These are phyloP conservation scores for Marasmarcha lunaedactyla DNA, from an alignment of 2,888 invertebrate genomes.

Conservation along the genomic window DNA sequence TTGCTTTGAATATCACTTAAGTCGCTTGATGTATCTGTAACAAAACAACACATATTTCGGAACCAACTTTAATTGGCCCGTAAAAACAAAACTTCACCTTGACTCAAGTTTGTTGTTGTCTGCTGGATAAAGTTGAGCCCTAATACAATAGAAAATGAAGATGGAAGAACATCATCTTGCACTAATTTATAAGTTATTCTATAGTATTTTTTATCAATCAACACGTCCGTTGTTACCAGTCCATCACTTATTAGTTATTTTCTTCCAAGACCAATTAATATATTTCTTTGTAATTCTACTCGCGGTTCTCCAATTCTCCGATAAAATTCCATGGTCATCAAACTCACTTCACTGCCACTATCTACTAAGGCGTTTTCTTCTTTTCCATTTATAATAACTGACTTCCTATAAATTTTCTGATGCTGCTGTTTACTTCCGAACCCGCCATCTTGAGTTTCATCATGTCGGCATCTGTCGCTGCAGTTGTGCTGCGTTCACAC, in stretches of 20 bases:
- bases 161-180: no score
- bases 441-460: no score
- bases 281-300: no score
- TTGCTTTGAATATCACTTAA: not conserved
- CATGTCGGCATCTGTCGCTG: no score
- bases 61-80: not conserved
- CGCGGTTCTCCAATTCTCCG: not conserved
- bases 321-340: not conserved
- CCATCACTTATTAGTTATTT: no score
- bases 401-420: no score
- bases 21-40: not conserved
- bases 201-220: not conserved
- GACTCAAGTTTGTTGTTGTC: not conserved
- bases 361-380: conserved; percentile 1
- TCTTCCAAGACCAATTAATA: no score
- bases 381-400: no score
- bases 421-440: no score
- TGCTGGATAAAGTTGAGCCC: no score
- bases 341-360: conserved; percentile 1
- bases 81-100: not conserved
- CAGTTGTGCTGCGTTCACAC: not conserved
- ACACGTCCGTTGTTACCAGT: not conserved
- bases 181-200: no score
- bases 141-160: no score
- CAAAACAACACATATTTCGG: not conserved